phyloP scores from a whole-genome alignment of 2,888 invertebrate species.

The Mythimna pallens region DNA sequence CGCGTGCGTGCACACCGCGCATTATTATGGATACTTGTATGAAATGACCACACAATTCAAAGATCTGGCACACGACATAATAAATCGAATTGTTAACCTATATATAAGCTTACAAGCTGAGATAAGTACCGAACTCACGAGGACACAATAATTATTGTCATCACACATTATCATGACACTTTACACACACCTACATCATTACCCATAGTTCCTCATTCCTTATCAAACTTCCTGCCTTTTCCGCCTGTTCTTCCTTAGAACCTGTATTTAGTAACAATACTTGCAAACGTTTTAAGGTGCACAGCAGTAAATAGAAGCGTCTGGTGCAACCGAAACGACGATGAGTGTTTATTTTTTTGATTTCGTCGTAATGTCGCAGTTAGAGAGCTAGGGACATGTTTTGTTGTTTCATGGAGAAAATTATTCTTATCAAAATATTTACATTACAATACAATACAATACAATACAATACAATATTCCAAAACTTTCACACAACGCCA shows the following conservation, averaged over 20 bases:
- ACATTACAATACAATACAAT: too few species aligned
- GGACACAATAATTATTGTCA: too few species aligned
- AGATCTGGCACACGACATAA: too few species aligned
- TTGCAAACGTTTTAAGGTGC: slow-evolving; percentile 41
- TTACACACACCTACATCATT: not conserved
- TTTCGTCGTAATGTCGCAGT: slow-evolving; percentile 55
- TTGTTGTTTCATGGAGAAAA: not conserved
- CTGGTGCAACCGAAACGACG: slow-evolving; percentile 50
- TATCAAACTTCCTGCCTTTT: slow-evolving; percentile 21
- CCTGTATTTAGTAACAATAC: slow-evolving; percentile 22
- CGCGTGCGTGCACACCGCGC: too few species aligned
- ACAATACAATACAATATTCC: too few species aligned
- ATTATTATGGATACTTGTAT: too few species aligned
- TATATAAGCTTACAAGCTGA: too few species aligned
- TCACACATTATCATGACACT: not conserved
- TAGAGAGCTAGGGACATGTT: slow-evolving; percentile 27
- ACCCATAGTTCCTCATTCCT: not conserved
- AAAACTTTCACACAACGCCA: too few species aligned
- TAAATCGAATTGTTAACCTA: too few species aligned
- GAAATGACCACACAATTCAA: too few species aligned
- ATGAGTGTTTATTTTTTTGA: slow-evolving; percentile 58
- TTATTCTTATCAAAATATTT: not conserved
- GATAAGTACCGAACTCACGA: too few species aligned
- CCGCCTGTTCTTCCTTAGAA: not conserved
- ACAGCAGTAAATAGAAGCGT: slow-evolving; percentile 49